Evolutionary conservation across 2,888 invertebrate species (phyloP), one percentile per base, ranked within the genome.

Genomic region (Fragum sueziense): DNA sequence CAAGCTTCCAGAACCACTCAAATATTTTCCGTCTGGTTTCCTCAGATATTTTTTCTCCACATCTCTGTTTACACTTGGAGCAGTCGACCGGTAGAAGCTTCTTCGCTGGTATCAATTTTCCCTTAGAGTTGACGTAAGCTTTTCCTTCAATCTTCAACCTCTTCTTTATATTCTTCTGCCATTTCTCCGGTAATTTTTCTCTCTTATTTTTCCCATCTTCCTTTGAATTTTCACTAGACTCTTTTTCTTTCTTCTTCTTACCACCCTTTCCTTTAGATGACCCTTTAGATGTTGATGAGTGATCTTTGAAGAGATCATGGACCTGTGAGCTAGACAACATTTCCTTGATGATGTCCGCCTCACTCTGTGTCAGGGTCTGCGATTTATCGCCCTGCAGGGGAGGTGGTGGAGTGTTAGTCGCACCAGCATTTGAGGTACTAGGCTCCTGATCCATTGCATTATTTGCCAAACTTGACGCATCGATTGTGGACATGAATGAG

Each of bases 1-100:
- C 78, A 22, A 84, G 47, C 57, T 69, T 80, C 84, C 84, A 82
- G 41, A 82, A 85, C 73, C 73, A 78, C 9, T 80, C 70, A 76
- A 84, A 84, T 6, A 82, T 74, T 73, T 80, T 78, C 59, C 76
- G 72, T 67, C 84, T 70, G 1, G 78, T 74, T 37, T 84, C 84
- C 52, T 84, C 79, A 27, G 76, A 72, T 34, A 84, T 75, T 59
- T 84, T 84, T 14, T 79, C 79, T 0, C 74, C 65, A 34, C 84
- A 84, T 52, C 69, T 80, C 34, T 79, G 76, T 57, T 80, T 84
- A 76, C 84, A 84, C 41, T 79, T 84, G 1, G 79, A 72, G 59
- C 84, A 84, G 61, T 84, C 76, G 2, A 80, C 76, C 31, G 79
- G 33, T 34, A 68, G 22, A 57, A 84, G 62, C 17, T 59, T 29